Percentiles rank a stretch among this genome's conserved stretches.
Conservation (phyloP, 2,888 invertebrate species). For the Mantis religiosa region DNA sequence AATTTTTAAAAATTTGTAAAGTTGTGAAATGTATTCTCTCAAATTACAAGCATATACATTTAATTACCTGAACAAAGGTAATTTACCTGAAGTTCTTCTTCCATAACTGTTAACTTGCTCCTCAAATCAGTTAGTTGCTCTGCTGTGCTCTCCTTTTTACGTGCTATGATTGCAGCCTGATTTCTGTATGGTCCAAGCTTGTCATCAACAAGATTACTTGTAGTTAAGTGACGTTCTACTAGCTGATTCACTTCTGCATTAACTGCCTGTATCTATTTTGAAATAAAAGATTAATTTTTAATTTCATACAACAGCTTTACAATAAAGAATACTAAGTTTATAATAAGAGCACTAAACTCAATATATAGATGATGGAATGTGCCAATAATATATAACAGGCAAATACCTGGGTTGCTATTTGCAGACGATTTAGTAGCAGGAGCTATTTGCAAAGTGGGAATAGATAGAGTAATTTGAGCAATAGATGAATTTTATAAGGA, state of each 20-base stretch:
- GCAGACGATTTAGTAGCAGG: too few species aligned
- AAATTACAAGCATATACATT: neutral
- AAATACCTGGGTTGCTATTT: too few species aligned
- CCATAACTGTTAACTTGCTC: constrained; percentile 56
- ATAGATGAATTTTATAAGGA: too few species aligned
- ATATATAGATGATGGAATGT: too few species aligned
- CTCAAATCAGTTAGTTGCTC: constrained; percentile 64
- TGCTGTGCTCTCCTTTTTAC: constrained; percentile 74
- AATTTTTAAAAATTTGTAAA: too few species aligned
- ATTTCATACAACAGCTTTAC: too few species aligned
- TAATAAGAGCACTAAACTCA: too few species aligned
- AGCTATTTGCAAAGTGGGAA: too few species aligned
- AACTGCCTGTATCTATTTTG: constrained; percentile 45
- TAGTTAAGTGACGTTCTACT: constrained; percentile 65
- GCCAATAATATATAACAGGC: too few species aligned
- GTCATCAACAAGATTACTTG: constrained; percentile 61
- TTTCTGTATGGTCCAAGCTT: constrained; percentile 80
- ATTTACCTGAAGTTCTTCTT: constrained; percentile 49
- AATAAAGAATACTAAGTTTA: too few species aligned
- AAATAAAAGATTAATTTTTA: neutral
- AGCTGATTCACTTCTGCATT: constrained; percentile 64
- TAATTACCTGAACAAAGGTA: neutral
- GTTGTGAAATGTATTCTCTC: too few species aligned
- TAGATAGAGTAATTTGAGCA: too few species aligned
- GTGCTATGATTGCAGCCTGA: constrained; percentile 73